Base-by-base conservation (phyloP, 2,888 invertebrate genomes). In the Lithophane ornitopus region DNA sequence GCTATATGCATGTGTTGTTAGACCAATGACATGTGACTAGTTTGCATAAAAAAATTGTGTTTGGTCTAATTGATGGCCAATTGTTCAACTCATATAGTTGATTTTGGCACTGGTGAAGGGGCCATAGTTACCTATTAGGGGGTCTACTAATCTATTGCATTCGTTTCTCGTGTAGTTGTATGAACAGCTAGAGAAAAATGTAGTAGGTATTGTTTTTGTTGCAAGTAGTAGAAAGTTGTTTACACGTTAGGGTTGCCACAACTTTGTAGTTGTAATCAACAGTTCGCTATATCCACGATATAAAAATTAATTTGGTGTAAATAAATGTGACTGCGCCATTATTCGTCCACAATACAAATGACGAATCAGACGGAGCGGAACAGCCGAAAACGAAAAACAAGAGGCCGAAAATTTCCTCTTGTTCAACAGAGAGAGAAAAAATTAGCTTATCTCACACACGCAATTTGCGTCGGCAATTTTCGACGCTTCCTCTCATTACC, bases 401-500 rank as follows among this genome's bases (percentile, higher is more conserved):
- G 87, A 86, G 87, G 72, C 75, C 76, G 70, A 81, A 78, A 87
- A 85, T 85, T 81, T 80, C 77, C 85, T 85, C 81, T 87, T 85
- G 81, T 87, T 85, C 71, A 84, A 81, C 71, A 91, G 91, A 90
- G 88, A 89, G 87, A 88, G 92, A 94, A 95, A 95, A 96, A 96
- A 94, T 94, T 91, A 90, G 92, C 94, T 96, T 96, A 96, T 96
- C 96, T 95, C 96, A 96, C 95, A 96, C 96, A 96, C 96, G 95
- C 96, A 96, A 96, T 96, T 96, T 96, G 94, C 95, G 95, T 93
- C 88, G 95, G 94, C 95, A 96, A 96, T 96, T 96, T 94, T 94
- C 93, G 94, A 87, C 93, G 94, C 94, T 96, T 96, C 96, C 96
- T 95, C 95, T 96, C 96, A 96, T 96, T 96, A 96, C 96, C 93